phyloP scores from a whole-genome alignment of 2,113 vertebrate genomes.

The Pandion haliaetus region DNA sequence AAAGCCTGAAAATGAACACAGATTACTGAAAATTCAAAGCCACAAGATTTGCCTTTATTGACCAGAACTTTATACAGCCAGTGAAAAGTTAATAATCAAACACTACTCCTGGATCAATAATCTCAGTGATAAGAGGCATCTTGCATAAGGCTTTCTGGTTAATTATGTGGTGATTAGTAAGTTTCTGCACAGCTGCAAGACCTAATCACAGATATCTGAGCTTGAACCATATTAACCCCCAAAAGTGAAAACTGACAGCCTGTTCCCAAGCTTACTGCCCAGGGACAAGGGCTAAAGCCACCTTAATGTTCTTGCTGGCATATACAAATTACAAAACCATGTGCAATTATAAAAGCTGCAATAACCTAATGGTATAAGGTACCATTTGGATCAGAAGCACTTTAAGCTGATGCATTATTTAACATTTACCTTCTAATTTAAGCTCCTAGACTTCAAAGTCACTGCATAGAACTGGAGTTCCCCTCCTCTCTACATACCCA shows the following conservation, averaged over 20 bases:
- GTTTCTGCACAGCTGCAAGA: neutral
- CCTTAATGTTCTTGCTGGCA: neutral
- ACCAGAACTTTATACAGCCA: neutral
- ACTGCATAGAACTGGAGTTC: neutral
- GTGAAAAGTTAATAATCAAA: neutral
- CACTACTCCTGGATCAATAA: neutral
- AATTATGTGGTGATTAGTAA: neutral
- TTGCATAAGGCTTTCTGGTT: neutral
- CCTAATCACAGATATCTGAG: neutral
- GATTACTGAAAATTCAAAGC: neutral
- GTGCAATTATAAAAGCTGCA: neutral
- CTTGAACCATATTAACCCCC: neutral
- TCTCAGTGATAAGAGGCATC: neutral
- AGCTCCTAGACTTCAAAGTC: neutral
- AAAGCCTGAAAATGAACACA: neutral
- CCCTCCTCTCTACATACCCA: neutral
- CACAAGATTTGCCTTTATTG: neutral
- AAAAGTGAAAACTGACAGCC: neutral
- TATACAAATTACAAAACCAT: neutral
- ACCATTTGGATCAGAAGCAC: neutral
- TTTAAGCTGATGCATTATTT: slow-evolving; percentile 13
- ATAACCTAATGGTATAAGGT: neutral
- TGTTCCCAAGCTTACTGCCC: neutral
- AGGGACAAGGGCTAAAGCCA: neutral
- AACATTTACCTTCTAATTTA: slow-evolving; percentile 24